Evolutionary conservation across 92 coral and sea anemone genomes (phyloP).

Genomic region (Epizoanthus rinbou): DNA sequence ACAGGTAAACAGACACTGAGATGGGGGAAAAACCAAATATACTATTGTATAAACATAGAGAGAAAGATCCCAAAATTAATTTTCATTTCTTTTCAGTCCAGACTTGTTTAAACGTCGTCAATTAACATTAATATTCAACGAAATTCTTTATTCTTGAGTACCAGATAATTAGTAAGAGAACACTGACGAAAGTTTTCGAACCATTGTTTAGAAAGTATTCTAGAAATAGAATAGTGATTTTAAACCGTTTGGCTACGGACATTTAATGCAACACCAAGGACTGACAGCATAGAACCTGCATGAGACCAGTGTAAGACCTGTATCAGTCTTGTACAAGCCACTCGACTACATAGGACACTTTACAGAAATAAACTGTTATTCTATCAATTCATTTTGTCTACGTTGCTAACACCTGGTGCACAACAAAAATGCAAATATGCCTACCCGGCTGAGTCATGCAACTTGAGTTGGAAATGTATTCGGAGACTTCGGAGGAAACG

Average conservation of each 20-base stretch:
- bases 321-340: background rate
- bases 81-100: too few species aligned
- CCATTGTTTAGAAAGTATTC: background rate
- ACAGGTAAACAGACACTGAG: too few species aligned
- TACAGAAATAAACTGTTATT: background rate
- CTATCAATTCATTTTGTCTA: background rate
- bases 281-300: background rate
- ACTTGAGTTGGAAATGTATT: background rate
- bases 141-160: background rate
- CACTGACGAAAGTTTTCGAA: background rate
- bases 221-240: slow-evolving; percentile 2
- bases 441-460: background rate
- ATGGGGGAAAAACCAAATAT: too few species aligned
- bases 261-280: background rate
- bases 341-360: background rate
- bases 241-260: background rate
- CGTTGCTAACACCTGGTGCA: slow-evolving; percentile 20
- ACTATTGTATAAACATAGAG: too few species aligned
- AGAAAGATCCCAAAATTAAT: too few species aligned
- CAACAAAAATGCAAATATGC: slow-evolving; percentile 25
- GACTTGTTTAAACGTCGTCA: background rate
- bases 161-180: background rate
- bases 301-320: background rate
- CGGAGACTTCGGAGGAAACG: background rate
- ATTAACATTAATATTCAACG: background rate